Conservation (phyloP, 2,888 invertebrate genomes). For the Platerodrilus igneus region DNA sequence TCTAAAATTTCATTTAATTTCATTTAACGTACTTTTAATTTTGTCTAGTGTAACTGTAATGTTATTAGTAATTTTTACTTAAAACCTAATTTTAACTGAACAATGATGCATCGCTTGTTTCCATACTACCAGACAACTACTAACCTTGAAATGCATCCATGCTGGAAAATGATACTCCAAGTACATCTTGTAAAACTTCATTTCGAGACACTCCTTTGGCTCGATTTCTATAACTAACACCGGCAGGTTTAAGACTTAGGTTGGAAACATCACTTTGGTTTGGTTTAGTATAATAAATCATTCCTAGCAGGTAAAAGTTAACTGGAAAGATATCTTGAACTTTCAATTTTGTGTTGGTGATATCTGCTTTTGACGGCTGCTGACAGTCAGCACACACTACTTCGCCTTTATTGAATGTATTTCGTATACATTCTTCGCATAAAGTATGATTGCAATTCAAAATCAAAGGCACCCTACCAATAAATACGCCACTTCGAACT, state of each 20-base stretch:
- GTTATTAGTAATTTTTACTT: no score
- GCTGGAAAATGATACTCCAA: no score
- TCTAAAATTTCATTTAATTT: no score
- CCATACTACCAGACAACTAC: no score
- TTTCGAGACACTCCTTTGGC: background rate
- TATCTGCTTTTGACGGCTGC: slow-evolving; percentile 39
- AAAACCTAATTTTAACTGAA: no score
- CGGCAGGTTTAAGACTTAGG: slow-evolving; percentile 23
- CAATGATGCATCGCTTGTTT: no score
- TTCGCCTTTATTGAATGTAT: slow-evolving; percentile 42
- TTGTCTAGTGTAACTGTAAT: no score
- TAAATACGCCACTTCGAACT: slow-evolving; percentile 23
- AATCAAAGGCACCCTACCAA: slow-evolving; percentile 53
- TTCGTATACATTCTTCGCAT: slow-evolving; percentile 60
- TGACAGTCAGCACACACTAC: slow-evolving; percentile 52
- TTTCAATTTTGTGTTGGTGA: slow-evolving; percentile 22
- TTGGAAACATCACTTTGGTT: slow-evolving; percentile 5
- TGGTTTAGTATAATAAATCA: slow-evolving; percentile 30
- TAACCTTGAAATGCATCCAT: no score
- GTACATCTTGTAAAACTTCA: no score
- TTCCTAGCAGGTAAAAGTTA: slow-evolving; percentile 44
- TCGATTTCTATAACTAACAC: slow-evolving; percentile 10
- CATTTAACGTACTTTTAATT: no score
- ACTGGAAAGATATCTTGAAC: slow-evolving; percentile 39
- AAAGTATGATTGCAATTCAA: slow-evolving; percentile 64